phyloP scores from a whole-genome alignment of 2,113 vertebrate species.

The Gavialis gangeticus region DNA sequence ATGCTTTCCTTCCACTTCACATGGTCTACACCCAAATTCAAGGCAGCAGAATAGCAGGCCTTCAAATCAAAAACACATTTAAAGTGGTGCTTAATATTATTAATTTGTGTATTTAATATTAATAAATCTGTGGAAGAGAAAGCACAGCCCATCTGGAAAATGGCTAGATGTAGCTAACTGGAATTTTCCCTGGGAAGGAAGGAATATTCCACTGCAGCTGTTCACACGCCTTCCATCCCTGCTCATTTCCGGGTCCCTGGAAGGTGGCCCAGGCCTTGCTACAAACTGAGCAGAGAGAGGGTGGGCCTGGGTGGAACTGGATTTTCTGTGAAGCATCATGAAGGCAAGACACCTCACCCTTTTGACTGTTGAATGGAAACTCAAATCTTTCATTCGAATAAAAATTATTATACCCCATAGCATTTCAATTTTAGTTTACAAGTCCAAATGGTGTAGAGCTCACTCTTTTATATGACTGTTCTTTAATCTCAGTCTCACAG shows the following conservation, averaged over 20 bases:
- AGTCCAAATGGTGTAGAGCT: not conserved
- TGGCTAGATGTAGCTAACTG: not conserved
- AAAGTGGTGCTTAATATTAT: not conserved
- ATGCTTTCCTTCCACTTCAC: not conserved
- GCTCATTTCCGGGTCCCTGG: not conserved
- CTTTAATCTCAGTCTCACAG: not conserved
- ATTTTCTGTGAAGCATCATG: not conserved
- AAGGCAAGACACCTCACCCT: not conserved
- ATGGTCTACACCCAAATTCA: not conserved
- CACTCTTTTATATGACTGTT: not conserved
- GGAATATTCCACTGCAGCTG: not conserved
- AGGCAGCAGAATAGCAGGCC: not conserved
- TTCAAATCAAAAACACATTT: not conserved
- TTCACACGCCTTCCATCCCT: not conserved
- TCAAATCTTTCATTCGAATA: not conserved
- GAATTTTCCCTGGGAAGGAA: not conserved
- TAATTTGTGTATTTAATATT: not conserved
- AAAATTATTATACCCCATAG: not conserved
- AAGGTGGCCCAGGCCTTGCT: not conserved
- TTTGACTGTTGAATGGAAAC: not conserved
- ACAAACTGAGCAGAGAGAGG: accelerated
- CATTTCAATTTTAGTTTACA: not conserved
- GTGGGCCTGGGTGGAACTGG: not conserved
- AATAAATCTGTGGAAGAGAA: not conserved
- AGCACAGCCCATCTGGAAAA: not conserved